A percentile compares a stretch with the other conserved stretches of the same genome.
Conservation (phyloP, 2,113 vertebrate genomes). For the Rafetus swinhoei region DNA sequence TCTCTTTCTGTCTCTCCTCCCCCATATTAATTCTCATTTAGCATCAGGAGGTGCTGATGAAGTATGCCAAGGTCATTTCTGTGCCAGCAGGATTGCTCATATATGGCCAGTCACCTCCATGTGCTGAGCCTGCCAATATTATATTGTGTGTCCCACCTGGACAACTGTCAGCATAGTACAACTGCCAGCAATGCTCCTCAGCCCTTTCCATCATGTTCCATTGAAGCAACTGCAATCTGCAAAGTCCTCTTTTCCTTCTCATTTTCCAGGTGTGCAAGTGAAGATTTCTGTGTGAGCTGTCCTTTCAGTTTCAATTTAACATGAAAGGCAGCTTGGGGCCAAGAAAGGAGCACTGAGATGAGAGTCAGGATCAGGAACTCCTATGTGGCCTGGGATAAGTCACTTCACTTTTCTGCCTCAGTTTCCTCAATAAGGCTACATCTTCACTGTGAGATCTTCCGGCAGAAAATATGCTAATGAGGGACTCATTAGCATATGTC, state of each 20-base stretch:
- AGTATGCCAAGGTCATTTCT: constrained; percentile 56
- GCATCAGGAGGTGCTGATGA: background rate
- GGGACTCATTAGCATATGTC: too few species aligned
- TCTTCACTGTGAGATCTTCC: too few species aligned
- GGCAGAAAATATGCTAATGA: too few species aligned
- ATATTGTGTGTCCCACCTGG: background rate
- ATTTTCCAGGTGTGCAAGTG: background rate
- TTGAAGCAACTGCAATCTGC: background rate
- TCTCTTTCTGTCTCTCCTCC: constrained; percentile 10
- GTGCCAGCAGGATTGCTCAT: constrained; percentile 24
- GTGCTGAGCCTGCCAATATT: background rate
- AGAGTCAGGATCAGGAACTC: background rate
- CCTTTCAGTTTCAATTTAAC: constrained; percentile 4
- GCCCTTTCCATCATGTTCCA: background rate
- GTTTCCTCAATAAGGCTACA: background rate
- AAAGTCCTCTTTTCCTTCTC: background rate
- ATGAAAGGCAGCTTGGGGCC: background rate
- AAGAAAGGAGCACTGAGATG: background rate
- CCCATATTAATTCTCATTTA: constrained; percentile 32
- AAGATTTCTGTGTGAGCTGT: background rate
- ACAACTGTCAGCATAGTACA: too few species aligned
- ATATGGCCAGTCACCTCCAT: background rate
- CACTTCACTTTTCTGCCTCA: background rate
- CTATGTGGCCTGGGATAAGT: background rate
- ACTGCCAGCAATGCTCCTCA: background rate